A percentile compares a stretch with the other conserved stretches of the same genome.
These are phyloP conservation scores for Myodes glareolus DNA, from an alignment of 2,113 vertebrate genomes.

Conservation along the genomic window DNA sequence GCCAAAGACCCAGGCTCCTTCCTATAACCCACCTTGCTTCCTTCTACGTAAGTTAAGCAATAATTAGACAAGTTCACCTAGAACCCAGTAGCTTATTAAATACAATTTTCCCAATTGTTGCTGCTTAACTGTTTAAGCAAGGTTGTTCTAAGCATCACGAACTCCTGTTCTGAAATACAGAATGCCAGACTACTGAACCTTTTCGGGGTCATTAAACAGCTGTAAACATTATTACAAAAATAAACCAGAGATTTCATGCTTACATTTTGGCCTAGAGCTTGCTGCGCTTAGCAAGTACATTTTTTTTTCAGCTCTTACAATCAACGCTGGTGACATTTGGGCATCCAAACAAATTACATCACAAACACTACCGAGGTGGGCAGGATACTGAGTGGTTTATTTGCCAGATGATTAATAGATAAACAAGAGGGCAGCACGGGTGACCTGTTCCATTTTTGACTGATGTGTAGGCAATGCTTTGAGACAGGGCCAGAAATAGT, in stretches of 20 bases:
- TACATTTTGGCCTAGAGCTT: constrained; percentile 91
- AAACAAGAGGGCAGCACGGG: constrained; percentile 76
- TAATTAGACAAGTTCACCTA: constrained; percentile 56
- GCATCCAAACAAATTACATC: constrained; percentile 90
- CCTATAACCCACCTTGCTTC: not conserved
- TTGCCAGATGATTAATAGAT: constrained; percentile 88
- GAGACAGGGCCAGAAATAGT: constrained; percentile 84
- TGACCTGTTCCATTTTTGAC: constrained; percentile 83
- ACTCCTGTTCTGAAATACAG: constrained; percentile 88
- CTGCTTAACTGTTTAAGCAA: constrained; percentile 84
- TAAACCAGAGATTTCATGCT: constrained; percentile 92
- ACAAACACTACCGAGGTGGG: constrained; percentile 87
- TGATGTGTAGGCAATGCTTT: constrained; percentile 79
- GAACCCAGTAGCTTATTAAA: constrained; percentile 83
- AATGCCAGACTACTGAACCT: constrained; percentile 89
- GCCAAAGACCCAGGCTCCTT: constrained; percentile 49
- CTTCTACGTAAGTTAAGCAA: constrained; percentile 36
- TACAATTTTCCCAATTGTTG: constrained; percentile 78
- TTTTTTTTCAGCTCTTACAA: constrained; percentile 88
- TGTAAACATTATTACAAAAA: constrained; percentile 93
- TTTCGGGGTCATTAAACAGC: constrained; percentile 93
- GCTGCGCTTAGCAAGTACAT: constrained; percentile 89
- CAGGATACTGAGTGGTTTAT: constrained; percentile 88
- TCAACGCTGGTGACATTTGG: constrained; percentile 89
- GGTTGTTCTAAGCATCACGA: constrained; percentile 87